Base-by-base conservation (phyloP, 2,797 vertebrate genomes). In the Microcaecilia unicolor region DNA sequence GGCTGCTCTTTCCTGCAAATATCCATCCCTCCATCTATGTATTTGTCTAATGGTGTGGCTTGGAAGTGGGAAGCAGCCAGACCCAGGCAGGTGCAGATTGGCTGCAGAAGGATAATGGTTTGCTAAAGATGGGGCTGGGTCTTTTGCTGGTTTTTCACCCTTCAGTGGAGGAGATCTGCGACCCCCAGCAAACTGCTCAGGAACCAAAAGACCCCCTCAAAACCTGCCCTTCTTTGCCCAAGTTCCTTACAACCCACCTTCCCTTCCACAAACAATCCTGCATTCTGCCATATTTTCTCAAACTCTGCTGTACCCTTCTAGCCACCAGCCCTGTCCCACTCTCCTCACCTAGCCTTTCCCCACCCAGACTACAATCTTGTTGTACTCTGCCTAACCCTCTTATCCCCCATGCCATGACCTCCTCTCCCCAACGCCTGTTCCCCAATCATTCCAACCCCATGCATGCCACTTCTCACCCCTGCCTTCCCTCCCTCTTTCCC, bases 111-210 rank as follows among this genome's bases (percentile, higher is more conserved):
- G n/a, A n/a, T n/a, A n/a, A n/a, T n/a, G n/a, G n/a, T n/a, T n/a
- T n/a, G n/a, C n/a, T n/a, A n/a, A n/a, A n/a, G n/a, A n/a, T n/a
- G n/a, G n/a, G n/a, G 26, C 34, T 15, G 43, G 44, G 47, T 57
- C 45, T 37, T 30, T 55, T 69, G n/a, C n/a, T n/a, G n/a, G n/a
- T 83, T 84, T 86, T 87, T 84, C 82, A 87, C 86, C 87, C 89
- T 92, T 93, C 89, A 91, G 86, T 66, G 88, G 84, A 81, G 81
- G 78, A 81, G 72, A 77, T 89, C 85, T 90, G 89, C 87, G 87
- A 87, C 78, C 75, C 77, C 47, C 61, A 85, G 81, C 78, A 80
- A 84, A 76, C 83, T 89, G 83, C 78, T 78, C 81, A 58, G 72
- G 33, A 87, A 88, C 86, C 82, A 18, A 36, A 23, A 8, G 5